These are phyloP conservation scores for Caenorhabditis afra DNA, from an alignment of 2,888 invertebrate species.

Conservation along the genomic window DNA sequence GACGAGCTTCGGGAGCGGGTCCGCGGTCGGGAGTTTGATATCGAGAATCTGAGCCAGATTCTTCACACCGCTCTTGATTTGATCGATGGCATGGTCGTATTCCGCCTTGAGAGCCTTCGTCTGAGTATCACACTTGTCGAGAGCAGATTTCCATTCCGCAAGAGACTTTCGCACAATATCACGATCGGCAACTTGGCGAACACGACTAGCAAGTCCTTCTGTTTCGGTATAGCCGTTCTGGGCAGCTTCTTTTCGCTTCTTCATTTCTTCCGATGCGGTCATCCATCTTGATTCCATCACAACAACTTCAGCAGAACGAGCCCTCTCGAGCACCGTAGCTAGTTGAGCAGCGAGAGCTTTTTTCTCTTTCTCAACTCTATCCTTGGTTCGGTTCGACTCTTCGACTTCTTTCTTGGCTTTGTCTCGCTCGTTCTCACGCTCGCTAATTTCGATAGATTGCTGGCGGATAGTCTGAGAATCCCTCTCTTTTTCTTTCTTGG, in stretches of 20 bases:
- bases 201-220: slow-evolving; percentile 45
- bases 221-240: slow-evolving; percentile 57
- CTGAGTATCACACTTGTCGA: slow-evolving; percentile 57
- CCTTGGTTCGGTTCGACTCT: slow-evolving; percentile 39
- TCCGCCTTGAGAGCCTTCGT: slow-evolving; percentile 49
- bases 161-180: slow-evolving; percentile 58
- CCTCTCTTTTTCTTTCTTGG: slow-evolving; percentile 65
- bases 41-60: slow-evolving; percentile 54
- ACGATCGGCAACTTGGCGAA: slow-evolving; percentile 61
- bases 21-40: slow-evolving; percentile 46
- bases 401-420: slow-evolving; percentile 44
- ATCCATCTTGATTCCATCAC: slow-evolving; percentile 53
- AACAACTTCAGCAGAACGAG: slow-evolving; percentile 48
- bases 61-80: slow-evolving; percentile 61
- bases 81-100: slow-evolving; percentile 61
- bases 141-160: slow-evolving; percentile 61
- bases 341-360: slow-evolving; percentile 43
- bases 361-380: slow-evolving; percentile 56
- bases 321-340: slow-evolving; percentile 53
- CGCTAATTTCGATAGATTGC: slow-evolving; percentile 47
- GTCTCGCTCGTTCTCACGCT: slow-evolving; percentile 46
- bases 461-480: slow-evolving; percentile 45
- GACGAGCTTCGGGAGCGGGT: slow-evolving; percentile 66
- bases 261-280: slow-evolving; percentile 38
- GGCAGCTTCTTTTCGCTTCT: slow-evolving; percentile 54